Evolutionary conservation across 1,140 invertebrate genomes (phyloP), one percentile per base, ranked within the genome.

Genomic region (Halesus radiatus): DNA sequence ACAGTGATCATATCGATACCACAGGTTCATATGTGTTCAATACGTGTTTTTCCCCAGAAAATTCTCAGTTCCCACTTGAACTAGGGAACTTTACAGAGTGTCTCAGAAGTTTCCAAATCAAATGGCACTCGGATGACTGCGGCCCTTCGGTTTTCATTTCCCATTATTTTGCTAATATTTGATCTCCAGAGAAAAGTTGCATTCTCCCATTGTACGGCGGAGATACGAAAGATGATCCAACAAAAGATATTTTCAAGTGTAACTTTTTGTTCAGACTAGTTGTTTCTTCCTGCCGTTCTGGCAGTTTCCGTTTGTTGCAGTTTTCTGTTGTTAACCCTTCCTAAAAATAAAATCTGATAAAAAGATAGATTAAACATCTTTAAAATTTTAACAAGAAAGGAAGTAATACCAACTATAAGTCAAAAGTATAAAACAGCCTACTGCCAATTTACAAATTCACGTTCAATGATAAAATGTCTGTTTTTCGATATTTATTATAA

Each of bases 121-220:
- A 70, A 70, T 23, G n/a, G 66, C 37, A 45, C 66, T 70, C 37
- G 66, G 37, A 45, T 70, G 29, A 13, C 37, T 45, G 29, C 62
- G 66, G 32, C 45, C 66, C 66, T 70, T 10, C 37, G 22, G 37
- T 50, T 70, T 70, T 70, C 66, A 70, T 70, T 50, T 23, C 6
- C 37, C 62, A 66, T 66, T 16, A 18, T 64, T 50, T 52, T 23
- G 66, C 32, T 70, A 70, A 70, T 70, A 70, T 70, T 70, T 70
- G 66, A 70, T 70, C 66, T 70, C 37, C 32, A 15, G 22, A 50
- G 60, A 56, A 23, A 70, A 70, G 18, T 60, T 60, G 56, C 56
- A 60, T 20, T 20, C 56, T 20, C 10, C 20, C 18, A 23, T 60
- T 60, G 56, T 60, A 13, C 23, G 5, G 10, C 56, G 56, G 56